Evolutionary conservation across 64 coral and sea anemone species (phyloP).

Genomic region (Porites australiensis): DNA sequence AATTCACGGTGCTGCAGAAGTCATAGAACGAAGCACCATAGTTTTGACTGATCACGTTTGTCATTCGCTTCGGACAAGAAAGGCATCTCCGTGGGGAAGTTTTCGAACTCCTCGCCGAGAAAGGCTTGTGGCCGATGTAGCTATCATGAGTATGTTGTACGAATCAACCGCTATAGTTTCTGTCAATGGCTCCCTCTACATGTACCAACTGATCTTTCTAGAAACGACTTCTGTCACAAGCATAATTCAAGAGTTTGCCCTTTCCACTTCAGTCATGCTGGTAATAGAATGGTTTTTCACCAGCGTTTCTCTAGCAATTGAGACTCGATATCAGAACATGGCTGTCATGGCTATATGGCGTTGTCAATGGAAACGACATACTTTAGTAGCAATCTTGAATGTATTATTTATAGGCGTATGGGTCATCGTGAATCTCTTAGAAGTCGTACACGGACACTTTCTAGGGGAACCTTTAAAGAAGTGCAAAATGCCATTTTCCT

Average conservation of each 20-base stretch:
- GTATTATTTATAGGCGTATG: background rate
- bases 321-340: slow-evolving; percentile 7
- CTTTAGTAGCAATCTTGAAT: background rate
- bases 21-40: background rate
- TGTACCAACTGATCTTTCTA: too few relatives aligned
- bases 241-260: background rate
- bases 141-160: too few relatives aligned
- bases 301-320: background rate
- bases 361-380: background rate
- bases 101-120: too few relatives aligned
- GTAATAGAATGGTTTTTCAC: slow-evolving; percentile 8
- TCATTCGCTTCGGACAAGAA: too few relatives aligned
- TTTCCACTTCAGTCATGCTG: background rate
- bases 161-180: too few relatives aligned
- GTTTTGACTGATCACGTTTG: too few relatives aligned
- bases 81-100: too few relatives aligned
- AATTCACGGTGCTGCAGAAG: background rate
- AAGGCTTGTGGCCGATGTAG: too few relatives aligned
- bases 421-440: background rate
- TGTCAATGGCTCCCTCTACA: too few relatives aligned
- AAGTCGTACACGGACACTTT: background rate
- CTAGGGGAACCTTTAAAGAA: background rate
- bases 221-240: background rate
- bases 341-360: background rate
- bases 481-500: background rate